Conservation (phyloP, 2,113 vertebrate species). For the Oryzias celebensis region DNA sequence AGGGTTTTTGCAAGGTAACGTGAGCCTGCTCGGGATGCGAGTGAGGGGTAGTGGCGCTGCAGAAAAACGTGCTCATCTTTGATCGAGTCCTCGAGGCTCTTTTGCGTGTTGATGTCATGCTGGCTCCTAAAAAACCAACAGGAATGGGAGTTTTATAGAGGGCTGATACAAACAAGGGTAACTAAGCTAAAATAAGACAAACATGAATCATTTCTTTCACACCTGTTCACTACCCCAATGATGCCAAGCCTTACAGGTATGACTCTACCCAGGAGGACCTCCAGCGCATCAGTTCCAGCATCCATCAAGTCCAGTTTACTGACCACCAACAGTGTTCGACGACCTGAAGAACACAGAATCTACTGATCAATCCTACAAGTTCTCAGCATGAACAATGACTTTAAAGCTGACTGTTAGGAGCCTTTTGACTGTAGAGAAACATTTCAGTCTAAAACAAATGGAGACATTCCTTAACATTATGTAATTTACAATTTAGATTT, state of each 20-base stretch:
- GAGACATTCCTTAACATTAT: not conserved
- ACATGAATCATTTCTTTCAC: constrained; percentile 16
- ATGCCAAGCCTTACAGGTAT: constrained; percentile 83
- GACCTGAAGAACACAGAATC: constrained; percentile 63
- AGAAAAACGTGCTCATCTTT: constrained; percentile 80
- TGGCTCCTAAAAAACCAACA: constrained; percentile 73
- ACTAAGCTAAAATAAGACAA: not conserved
- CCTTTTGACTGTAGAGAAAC: constrained; percentile 3
- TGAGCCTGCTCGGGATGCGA: constrained; percentile 76
- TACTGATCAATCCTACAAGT: not conserved
- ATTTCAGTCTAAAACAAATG: not conserved
- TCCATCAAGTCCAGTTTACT: constrained; percentile 86
- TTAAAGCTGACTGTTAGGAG: constrained; percentile 5
- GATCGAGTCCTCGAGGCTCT: constrained; percentile 70
- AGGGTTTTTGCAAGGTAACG: constrained; percentile 79
- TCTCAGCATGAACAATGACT: constrained; percentile 25
- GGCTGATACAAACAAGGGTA: not conserved
- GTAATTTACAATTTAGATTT: constrained; percentile 37
- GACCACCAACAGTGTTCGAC: constrained; percentile 79
- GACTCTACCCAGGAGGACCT: constrained; percentile 82
- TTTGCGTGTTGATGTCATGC: constrained; percentile 80
- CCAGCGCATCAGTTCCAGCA: constrained; percentile 80
- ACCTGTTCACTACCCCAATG: constrained; percentile 85
- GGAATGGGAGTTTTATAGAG: not conserved
- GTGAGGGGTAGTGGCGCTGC: constrained; percentile 80